Base-by-base conservation (phyloP, 2,113 vertebrate species). In the Perccottus glenii region DNA sequence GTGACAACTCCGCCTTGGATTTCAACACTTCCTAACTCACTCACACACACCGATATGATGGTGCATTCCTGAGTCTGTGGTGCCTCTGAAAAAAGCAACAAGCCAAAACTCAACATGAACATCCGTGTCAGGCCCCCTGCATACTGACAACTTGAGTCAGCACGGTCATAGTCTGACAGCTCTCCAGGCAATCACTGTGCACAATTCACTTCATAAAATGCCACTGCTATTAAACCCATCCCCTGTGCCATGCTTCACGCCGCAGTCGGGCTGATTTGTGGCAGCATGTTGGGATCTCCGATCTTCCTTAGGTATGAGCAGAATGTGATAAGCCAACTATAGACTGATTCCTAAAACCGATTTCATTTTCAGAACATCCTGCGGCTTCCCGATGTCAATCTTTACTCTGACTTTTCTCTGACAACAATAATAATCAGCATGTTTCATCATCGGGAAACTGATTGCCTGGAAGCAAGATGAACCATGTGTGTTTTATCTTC, bases 371-470 rank as follows among this genome's bases (percentile, higher is more conserved):
- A 51, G 76, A 65, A 48, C 57, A 46, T 66, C 78, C 75, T 43
- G 32, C 44, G 3, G 64, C 57, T 75, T 81, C 58, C 65, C 4
- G 5, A 67, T 81, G 65, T 67, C 53, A 68, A 67, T 77, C 35
- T 60, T 53, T 9, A 19, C 55, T 32, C 7, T 50, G 55, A 62
- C 43, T 60, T 72, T 8, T 4, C 32, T 3, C 14, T 4, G 14
- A 33, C 60, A 73, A 85, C 79, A 69, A 83, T 52, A 67, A 78
- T 58, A 81, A 87, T 81, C 84, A 32, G 57, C 62, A 48, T 58
- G 70, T 67, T 78, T 70, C 67, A 81, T 84, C 70, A 15, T 38
- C 14, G 38, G 5, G 66, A 71, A 64, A 59, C 48, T 55, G 35
- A 27, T 66, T 50, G 59, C 57, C 78, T 69, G 63, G 52, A 64